A percentile compares a stretch with the other conserved stretches of the same genome.
phyloP scores from a whole-genome alignment of 1,140 invertebrate species.

The Calephelis nemesis region DNA sequence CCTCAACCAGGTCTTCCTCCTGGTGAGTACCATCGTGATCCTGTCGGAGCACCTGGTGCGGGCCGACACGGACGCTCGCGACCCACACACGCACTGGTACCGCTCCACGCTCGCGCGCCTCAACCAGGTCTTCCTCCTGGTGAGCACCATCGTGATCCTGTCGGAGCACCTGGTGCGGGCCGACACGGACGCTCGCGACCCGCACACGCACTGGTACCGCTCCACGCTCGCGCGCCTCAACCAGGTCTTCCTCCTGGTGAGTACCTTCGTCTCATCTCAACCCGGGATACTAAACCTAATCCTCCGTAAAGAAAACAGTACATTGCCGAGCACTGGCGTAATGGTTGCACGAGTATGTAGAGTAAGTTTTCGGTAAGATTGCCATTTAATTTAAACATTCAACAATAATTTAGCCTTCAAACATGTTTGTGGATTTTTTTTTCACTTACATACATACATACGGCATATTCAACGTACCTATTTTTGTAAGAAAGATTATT shows the following conservation, averaged over 20 bases:
- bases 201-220: constrained; percentile 97
- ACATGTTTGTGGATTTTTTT: too few species aligned
- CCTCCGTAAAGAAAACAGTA: too few species aligned
- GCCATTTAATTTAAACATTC: too few species aligned
- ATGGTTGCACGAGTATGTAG: too few species aligned
- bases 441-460: too few species aligned
- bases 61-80: constrained; percentile 95
- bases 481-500: too few species aligned
- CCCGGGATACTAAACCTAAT: too few species aligned
- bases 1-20: constrained; percentile 96
- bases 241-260: constrained; percentile 96
- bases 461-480: too few species aligned
- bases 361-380: too few species aligned
- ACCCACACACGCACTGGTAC: constrained; percentile 98
- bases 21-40: constrained; percentile 90
- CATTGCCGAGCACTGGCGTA: too few species aligned
- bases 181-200: constrained; percentile 95
- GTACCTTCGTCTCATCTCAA: constrained; percentile 42
- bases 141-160: constrained; percentile 90
- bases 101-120: constrained; percentile 96
- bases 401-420: too few species aligned
- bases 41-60: constrained; percentile 96
- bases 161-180: constrained; percentile 96
- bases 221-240: constrained; percentile 97
- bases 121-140: constrained; percentile 96